Evolutionary conservation across 2,888 invertebrate genomes (phyloP).

Genomic region (Amphimallon solstitiale): DNA sequence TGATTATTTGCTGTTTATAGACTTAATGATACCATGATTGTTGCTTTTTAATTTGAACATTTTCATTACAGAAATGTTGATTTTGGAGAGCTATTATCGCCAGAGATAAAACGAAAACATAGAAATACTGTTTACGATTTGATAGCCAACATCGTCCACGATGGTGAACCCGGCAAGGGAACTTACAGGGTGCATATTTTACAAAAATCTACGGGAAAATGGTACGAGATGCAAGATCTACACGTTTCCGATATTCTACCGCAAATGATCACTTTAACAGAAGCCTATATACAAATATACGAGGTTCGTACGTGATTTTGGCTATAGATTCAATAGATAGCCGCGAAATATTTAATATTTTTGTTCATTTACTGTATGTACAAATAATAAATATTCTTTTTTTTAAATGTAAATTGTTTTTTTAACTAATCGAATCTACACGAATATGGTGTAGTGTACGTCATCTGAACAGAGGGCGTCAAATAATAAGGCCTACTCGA

Average conservation of each 20-base stretch:
- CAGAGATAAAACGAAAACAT: slow-evolving; percentile 81
- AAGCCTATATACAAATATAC: slow-evolving; percentile 96
- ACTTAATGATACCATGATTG: too few species aligned
- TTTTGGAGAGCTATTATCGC: slow-evolving; percentile 92
- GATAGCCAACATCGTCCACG: slow-evolving; percentile 98
- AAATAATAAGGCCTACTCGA: too few species aligned
- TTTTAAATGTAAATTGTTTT: too few species aligned
- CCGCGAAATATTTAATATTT: too few species aligned
- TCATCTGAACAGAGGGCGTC: too few species aligned
- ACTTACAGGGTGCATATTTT: slow-evolving; percentile 94
- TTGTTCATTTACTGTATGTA: too few species aligned
- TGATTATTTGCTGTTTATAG: too few species aligned
- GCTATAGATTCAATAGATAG: too few species aligned
- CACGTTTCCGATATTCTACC: slow-evolving; percentile 98
- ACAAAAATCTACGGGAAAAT: slow-evolving; percentile 86
- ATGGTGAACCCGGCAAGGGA: slow-evolving; percentile 95
- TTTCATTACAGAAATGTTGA: slow-evolving; percentile 85
- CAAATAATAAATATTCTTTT: too few species aligned
- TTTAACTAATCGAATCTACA: too few species aligned
- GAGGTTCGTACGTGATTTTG: slow-evolving; percentile 59
- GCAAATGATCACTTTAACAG: slow-evolving; percentile 99
- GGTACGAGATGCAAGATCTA: slow-evolving; percentile 92
- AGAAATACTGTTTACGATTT: slow-evolving; percentile 93
- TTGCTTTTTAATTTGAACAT: neutral
- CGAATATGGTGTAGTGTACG: too few species aligned